Evolutionary conservation across 2,113 vertebrate genomes (phyloP), one percentile per base, ranked within the genome.

Genomic region (Sinocyclocheilus rhinocerous): DNA sequence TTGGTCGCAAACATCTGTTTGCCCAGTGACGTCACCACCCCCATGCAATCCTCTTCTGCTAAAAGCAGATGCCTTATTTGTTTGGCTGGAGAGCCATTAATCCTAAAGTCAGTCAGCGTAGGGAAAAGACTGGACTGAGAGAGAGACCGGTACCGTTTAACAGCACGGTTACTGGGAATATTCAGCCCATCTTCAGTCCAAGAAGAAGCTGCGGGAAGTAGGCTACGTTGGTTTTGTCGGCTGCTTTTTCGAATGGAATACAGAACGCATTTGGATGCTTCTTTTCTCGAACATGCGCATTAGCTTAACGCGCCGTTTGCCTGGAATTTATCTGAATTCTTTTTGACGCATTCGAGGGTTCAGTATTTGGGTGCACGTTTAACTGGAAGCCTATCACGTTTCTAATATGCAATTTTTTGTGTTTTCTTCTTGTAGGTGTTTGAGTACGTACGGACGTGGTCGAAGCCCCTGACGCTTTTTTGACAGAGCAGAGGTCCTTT

Each of bases 61-160:
- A 96, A 96, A 97, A 96, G 96, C 97, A 98, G 97, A 97, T 97
- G 96, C 97, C 96, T 96, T 97, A 98, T 99, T 98, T 98, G 97
- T 98, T 98, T 97, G 97, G 96, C 97, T 97, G 95, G 96, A 97
- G 95, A 95, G 94, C 94, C 96, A 96, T 97, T 98, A 98, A 98
- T 97, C 97, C 96, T 95, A 96, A 97, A 98, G 96, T 96, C 96
- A 96, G 95, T 95, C 91, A 94, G 95, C 94, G 89, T 93, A 92
- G 92, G 95, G 93, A 93, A 95, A 94, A 94, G 93, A 93, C 95
- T 95, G 95, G 95, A 96, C 92, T 92, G 94, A 94, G 95, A 94
- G 76, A 92, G 93, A 95, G 93, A 91, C 92, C 90, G 90, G 92
- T 90, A 89, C 85, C 87, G 92, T 89, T 93, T 81, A 90, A 85